A percentile compares a stretch with the other conserved stretches of the same genome.
These are phyloP conservation scores for Morbakka virulenta DNA, from an alignment of 30 jellyfish, hydroid and myxozoan genomes.

Conservation along the genomic window DNA sequence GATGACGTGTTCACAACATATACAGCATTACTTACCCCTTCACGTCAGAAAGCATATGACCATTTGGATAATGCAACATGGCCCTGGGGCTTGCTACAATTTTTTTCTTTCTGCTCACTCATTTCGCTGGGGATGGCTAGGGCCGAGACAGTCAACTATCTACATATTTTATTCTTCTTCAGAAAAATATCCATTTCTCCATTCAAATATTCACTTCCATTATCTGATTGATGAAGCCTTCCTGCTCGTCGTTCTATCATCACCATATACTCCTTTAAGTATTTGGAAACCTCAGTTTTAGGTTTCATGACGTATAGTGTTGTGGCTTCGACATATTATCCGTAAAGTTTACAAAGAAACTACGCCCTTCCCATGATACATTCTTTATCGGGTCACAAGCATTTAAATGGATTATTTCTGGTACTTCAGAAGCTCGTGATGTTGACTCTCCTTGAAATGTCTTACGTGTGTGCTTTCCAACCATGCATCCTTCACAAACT, in stretches of 20 bases:
- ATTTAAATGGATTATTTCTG: neutral
- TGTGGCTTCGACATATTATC: neutral
- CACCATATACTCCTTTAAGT: neutral
- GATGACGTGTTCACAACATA: neutral
- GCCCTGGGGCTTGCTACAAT: neutral
- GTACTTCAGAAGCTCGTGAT: neutral
- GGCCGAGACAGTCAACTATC: no score
- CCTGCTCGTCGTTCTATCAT: neutral
- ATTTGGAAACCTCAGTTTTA: neutral
- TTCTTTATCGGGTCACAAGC: neutral
- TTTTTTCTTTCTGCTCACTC: neutral
- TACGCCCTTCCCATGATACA: neutral
- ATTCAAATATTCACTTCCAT: neutral
- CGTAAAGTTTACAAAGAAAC: neutral
- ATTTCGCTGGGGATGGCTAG: neutral
- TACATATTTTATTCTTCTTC: neutral
- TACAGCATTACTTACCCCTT: neutral
- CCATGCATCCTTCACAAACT: neutral
- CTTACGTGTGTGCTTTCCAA: neutral
- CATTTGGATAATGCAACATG: neutral
- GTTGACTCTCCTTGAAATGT: neutral
- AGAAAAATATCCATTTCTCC: neutral
- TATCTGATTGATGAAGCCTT: neutral
- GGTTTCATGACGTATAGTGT: neutral
- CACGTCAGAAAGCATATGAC: neutral